A percentile compares a stretch with the other conserved stretches of the same genome.
Conservation (phyloP, 2,797 vertebrate species). For the Mycteria americana region DNA sequence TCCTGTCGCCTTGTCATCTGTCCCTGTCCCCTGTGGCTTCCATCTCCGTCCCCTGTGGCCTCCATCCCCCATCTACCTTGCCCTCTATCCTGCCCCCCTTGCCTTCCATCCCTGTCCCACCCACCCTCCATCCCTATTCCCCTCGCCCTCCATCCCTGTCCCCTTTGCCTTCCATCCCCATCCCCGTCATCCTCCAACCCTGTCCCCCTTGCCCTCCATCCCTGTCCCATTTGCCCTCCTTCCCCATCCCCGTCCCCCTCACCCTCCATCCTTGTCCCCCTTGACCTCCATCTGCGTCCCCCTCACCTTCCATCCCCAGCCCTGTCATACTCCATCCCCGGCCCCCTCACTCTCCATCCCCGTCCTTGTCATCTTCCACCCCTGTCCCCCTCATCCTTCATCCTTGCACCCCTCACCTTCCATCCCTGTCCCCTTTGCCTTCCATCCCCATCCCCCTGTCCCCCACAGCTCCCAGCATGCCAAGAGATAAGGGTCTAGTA, state of each 20-base stretch:
- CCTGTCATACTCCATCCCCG: too few species aligned
- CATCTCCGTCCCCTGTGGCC: background rate
- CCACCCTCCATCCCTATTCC: background rate
- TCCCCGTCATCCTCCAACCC: accelerated
- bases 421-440: background rate
- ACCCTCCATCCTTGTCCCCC: background rate
- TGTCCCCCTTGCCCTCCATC: background rate
- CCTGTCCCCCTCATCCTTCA: too few species aligned
- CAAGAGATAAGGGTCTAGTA: background rate
- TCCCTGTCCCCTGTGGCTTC: background rate
- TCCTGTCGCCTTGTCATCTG: background rate
- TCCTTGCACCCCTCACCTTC: background rate
- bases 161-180: accelerated
- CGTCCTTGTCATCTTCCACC: background rate
- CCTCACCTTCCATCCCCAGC: background rate
- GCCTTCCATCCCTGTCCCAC: background rate
- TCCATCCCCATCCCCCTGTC: background rate
- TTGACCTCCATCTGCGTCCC: background rate
- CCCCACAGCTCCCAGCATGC: too few species aligned
- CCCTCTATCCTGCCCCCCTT: background rate
- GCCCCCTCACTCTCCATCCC: background rate
- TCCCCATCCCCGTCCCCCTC: too few species aligned
- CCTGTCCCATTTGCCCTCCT: too few species aligned
- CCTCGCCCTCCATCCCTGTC: background rate
- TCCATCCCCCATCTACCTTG: background rate